Evolutionary conservation across 2,113 vertebrate species (phyloP), one percentile per base, ranked within the genome.

Genomic region (Osmerus mordax): DNA sequence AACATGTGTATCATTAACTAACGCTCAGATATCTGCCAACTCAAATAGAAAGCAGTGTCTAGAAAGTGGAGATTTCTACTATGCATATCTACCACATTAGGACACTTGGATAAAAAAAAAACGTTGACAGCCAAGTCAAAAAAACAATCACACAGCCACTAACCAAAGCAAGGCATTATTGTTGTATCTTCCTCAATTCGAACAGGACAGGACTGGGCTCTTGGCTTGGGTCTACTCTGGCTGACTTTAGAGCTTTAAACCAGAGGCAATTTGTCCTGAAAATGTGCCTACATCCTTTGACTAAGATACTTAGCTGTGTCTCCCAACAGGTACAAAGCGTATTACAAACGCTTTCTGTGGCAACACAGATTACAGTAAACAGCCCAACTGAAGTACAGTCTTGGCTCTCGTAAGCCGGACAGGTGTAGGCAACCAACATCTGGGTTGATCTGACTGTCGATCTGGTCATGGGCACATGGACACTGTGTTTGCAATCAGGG

Each of bases 1-100:
- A 47, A 23, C 59, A 12, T 41, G 52, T 70, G 23, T 55, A 72
- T 72, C 62, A 75, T 75, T 70, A 65, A 65, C 73, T 65, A 64
- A 65, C 62, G 28, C 53, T 55, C 28, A 47, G 54, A 59, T 75
- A 59, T 47, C 13, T 64, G 4, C n/a, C 7, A 19, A 9, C 70
- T 53, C 25, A 28, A 29, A 63, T 19, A 65, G 25, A 53, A 62
- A 65, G 41, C 8, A 19, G 21, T 18, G 29, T 53, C 70, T 63
- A 41, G 1, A 54, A 51, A 5, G 70, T 11, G 2, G 53, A 32
- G 63, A 73, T 65, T 65, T 65, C 60, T 23, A 52, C 13, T 52
- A 5, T 8, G n/a, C 41, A 47, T 12, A 47, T 47, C 9, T 47
- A 47, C 41, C 7, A 47, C 41, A 12, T 47, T 7, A 36, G 7